Percentiles rank a stretch among this genome's conserved stretches.
Evolutionary conservation across 2,797 vertebrate species (phyloP).

Genomic region (Aulostomus chinensis): DNA sequence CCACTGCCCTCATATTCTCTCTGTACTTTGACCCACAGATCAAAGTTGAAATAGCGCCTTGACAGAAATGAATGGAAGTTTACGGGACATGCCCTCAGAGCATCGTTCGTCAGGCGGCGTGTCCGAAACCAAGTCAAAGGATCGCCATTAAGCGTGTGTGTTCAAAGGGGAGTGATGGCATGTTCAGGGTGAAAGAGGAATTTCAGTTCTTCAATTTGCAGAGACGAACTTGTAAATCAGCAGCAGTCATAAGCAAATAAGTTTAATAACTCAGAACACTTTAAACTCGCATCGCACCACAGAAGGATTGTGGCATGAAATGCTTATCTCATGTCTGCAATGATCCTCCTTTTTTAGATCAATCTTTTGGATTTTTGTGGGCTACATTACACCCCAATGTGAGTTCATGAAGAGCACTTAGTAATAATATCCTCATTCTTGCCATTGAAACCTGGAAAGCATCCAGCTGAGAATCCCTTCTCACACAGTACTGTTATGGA

Average conservation of each 20-base stretch:
- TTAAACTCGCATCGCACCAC: slow-evolving; percentile 8
- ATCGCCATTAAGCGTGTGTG: slow-evolving; percentile 5
- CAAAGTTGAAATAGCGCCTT: slow-evolving; percentile 37
- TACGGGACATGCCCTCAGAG: slow-evolving; percentile 21
- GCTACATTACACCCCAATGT: slow-evolving; percentile 36
- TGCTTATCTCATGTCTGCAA: slow-evolving; percentile 11
- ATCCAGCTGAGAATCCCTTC: slow-evolving; percentile 50
- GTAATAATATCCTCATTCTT: slow-evolving; percentile 58
- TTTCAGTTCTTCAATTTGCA: slow-evolving; percentile 21
- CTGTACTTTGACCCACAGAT: slow-evolving; percentile 14
- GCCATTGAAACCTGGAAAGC: slow-evolving; percentile 59
- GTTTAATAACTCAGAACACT: slow-evolving; percentile 4
- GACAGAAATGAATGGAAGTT: slow-evolving; percentile 42
- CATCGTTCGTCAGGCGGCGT: slow-evolving; percentile 43
- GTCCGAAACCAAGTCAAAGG: slow-evolving; percentile 51
- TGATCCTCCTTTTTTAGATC: slow-evolving; percentile 1
- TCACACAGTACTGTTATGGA: slow-evolving; percentile 51
- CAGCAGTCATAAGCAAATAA: slow-evolving; percentile 24
- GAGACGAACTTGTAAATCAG: slow-evolving; percentile 21
- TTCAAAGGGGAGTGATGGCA: slow-evolving; percentile 21
- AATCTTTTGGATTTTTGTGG: slow-evolving; percentile 20
- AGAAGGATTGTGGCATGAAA: slow-evolving; percentile 12
- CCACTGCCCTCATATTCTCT: neutral
- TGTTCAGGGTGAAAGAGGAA: slow-evolving; percentile 62
- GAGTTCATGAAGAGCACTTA: slow-evolving; percentile 40